Percentiles rank a stretch among this genome's conserved stretches.
phyloP scores from a whole-genome alignment of 2,113 vertebrate genomes.

The Pseudopodoces humilis region DNA sequence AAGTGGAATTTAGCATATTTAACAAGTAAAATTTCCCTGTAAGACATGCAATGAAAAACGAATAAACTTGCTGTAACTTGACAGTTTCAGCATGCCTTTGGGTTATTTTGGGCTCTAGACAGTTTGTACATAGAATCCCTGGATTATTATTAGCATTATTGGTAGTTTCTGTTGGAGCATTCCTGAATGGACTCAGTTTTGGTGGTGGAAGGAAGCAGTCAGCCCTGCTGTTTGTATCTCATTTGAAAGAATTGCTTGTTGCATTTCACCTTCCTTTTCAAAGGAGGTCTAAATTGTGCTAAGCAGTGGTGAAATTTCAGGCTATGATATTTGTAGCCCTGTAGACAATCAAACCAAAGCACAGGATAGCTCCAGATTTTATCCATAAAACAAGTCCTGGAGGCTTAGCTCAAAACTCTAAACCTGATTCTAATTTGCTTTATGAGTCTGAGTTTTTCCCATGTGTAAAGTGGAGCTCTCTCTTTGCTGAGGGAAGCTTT shows the following conservation, averaged over 20 bases:
- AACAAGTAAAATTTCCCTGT: background rate
- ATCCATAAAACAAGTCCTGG: background rate
- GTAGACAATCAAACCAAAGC: background rate
- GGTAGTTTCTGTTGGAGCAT: background rate
- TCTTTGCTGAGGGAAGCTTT: background rate
- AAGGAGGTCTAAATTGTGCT: background rate
- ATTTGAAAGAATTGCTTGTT: background rate
- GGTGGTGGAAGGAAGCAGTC: background rate
- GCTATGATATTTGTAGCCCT: background rate
- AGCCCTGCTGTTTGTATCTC: background rate
- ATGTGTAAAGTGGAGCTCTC: background rate
- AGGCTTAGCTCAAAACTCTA: background rate
- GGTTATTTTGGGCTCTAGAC: background rate
- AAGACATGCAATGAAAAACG: background rate
- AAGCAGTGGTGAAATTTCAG: background rate
- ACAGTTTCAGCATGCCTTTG: background rate
- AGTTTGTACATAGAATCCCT: background rate
- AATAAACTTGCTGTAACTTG: background rate
- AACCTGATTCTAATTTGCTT: slow-evolving; percentile 34
- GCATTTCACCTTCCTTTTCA: background rate
- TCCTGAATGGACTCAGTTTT: background rate
- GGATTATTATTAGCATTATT: background rate
- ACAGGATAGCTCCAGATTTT: background rate
- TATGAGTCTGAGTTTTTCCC: background rate
- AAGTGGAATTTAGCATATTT: background rate